Evolutionary conservation across 2,113 vertebrate genomes (phyloP).

Genomic region (Pycnonotus jocosus): DNA sequence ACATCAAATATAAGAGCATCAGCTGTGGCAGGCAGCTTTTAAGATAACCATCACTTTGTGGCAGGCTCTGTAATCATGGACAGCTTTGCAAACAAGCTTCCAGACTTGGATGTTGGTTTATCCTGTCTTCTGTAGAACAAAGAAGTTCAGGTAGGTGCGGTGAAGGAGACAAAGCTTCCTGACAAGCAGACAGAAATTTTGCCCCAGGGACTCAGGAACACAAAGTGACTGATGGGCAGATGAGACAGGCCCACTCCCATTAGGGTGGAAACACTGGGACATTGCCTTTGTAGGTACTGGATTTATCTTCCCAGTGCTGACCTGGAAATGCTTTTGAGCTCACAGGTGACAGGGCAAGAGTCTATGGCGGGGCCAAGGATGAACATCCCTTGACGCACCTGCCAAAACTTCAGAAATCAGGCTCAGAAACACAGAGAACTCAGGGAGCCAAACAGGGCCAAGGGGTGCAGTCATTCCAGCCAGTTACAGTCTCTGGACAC

Average conservation of each 20-base stretch:
- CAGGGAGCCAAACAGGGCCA: neutral
- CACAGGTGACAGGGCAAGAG: neutral
- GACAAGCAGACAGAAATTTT: neutral
- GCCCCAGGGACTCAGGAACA: neutral
- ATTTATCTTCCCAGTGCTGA: neutral
- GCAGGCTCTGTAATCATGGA: neutral
- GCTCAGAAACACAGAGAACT: neutral
- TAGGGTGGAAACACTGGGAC: neutral
- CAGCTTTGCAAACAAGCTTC: neutral
- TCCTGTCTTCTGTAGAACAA: neutral
- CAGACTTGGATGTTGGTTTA: neutral
- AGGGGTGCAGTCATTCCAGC: neutral
- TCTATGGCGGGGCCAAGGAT: fast-evolving
- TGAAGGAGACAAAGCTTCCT: neutral
- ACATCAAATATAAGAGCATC: neutral
- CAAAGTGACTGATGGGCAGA: neutral
- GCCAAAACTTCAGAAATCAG: neutral
- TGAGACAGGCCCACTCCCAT: neutral
- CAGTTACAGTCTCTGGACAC: fast-evolving
- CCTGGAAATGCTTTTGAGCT: neutral
- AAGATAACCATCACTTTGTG: neutral
- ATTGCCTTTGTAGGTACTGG: neutral
- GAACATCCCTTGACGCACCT: neutral
- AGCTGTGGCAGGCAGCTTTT: neutral
- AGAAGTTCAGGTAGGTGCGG: fast-evolving